These are phyloP conservation scores for Dendrocincla tyrannina DNA, from an alignment of 2,797 vertebrate species.

Conservation along the genomic window DNA sequence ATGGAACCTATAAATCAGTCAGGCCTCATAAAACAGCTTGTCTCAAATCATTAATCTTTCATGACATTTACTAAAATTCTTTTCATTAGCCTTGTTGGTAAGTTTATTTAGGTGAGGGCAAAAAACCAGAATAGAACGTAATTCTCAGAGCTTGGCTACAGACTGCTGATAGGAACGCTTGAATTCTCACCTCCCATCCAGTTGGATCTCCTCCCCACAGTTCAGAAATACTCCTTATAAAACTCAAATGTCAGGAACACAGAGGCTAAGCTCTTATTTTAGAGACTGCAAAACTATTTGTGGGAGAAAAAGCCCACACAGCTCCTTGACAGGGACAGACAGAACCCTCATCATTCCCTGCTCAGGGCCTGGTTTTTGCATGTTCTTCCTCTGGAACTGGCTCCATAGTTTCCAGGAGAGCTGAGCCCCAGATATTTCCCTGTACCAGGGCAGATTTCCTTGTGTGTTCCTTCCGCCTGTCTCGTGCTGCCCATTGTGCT, in stretches of 20 bases:
- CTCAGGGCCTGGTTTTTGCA: not conserved
- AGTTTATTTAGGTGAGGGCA: conserved; percentile 2
- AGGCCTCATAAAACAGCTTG: not conserved
- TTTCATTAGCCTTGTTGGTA: not conserved
- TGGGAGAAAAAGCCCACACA: conserved; percentile 48
- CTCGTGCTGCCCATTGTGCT: rapidly evolving
- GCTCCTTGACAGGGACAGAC: conserved; percentile 44
- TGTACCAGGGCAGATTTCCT: not conserved
- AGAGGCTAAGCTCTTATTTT: conserved; percentile 61
- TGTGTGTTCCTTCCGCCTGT: not conserved
- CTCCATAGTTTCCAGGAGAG: not conserved
- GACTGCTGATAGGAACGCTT: conserved; percentile 22
- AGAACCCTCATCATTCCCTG: not conserved
- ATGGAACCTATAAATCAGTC: not conserved
- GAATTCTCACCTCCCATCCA: conserved; percentile 55
- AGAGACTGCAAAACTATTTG: conserved; percentile 44
- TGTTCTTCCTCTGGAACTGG: not conserved
- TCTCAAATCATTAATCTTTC: not conserved
- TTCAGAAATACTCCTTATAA: conserved; percentile 40
- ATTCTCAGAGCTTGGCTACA: conserved; percentile 20
- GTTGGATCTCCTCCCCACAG: conserved; percentile 45
- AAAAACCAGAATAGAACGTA: not conserved
- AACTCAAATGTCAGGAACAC: conserved; percentile 57
- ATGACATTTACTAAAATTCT: not conserved
- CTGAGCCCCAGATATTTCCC: not conserved